Percentiles rank a stretch among this genome's conserved stretches.
Evolutionary conservation across 2,888 invertebrate species (phyloP).

Genomic region (Tyria jacobaeae): DNA sequence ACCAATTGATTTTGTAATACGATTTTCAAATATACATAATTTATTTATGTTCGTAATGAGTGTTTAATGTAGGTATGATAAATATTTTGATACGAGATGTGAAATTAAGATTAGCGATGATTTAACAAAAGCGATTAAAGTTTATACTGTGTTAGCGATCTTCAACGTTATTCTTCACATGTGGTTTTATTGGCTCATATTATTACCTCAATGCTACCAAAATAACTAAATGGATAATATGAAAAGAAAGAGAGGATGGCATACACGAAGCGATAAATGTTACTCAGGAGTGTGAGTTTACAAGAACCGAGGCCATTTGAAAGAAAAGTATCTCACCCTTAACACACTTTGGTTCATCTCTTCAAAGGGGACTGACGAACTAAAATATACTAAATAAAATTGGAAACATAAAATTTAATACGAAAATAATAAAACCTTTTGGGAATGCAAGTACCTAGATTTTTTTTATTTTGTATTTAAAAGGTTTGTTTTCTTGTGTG

Average conservation of each 20-base stretch:
- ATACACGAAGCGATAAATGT: neutral
- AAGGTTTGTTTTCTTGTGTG: too few species aligned
- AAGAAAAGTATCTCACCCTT: too few species aligned
- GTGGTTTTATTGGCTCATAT: constrained; percentile 3
- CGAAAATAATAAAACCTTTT: too few species aligned
- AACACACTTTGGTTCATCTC: too few species aligned
- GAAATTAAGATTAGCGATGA: constrained; percentile 8
- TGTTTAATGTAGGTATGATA: constrained; percentile 13
- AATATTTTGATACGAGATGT: constrained; percentile 14
- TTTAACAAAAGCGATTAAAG: constrained; percentile 5
- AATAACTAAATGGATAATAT: neutral
- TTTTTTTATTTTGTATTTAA: too few species aligned
- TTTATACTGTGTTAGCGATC: constrained; percentile 6
- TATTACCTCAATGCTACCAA: constrained; percentile 4
- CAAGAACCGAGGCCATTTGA: too few species aligned
- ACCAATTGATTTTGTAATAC: neutral
- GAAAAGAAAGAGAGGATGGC: neutral
- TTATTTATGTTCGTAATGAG: constrained; percentile 5
- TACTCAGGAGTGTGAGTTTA: too few species aligned
- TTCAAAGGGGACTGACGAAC: too few species aligned
- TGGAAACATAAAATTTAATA: too few species aligned
- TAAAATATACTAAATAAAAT: too few species aligned
- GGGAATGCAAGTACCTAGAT: too few species aligned
- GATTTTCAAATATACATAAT: constrained; percentile 6
- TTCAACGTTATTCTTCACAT: neutral